These are phyloP conservation scores for Megatriorchis doriae DNA, from an alignment of 2,113 vertebrate genomes.

Conservation along the genomic window DNA sequence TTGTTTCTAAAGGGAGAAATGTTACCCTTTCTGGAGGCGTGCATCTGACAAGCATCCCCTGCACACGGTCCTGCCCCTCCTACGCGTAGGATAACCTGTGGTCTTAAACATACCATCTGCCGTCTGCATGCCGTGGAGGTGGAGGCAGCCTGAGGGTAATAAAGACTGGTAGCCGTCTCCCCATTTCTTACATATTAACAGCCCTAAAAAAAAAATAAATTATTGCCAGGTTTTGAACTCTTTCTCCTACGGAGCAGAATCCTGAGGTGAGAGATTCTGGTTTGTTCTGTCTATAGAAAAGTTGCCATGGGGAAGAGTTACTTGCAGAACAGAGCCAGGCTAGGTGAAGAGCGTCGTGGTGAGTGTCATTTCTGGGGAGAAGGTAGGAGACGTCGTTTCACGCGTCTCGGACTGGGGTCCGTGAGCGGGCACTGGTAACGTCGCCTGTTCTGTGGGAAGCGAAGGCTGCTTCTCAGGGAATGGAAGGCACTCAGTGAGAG, in stretches of 20 bases:
- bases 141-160: neutral
- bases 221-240: neutral
- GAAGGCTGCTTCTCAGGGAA: neutral
- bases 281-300: neutral
- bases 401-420: accelerated
- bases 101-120: constrained; percentile 2
- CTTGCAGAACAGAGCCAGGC: neutral
- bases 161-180: neutral
- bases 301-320: neutral
- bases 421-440: accelerated
- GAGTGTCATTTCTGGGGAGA: neutral
- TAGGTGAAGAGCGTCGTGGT: neutral
- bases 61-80: neutral
- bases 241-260: neutral
- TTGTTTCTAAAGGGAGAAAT: constrained; percentile 23
- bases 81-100: neutral
- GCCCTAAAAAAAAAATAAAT: neutral
- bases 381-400: neutral
- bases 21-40: neutral
- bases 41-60: neutral
- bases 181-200: neutral
- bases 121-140: neutral
- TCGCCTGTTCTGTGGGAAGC: accelerated
- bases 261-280: neutral
- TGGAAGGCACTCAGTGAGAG: neutral